Conservation (phyloP, 2,113 vertebrate species). For the Dryoscopus gambensis region DNA sequence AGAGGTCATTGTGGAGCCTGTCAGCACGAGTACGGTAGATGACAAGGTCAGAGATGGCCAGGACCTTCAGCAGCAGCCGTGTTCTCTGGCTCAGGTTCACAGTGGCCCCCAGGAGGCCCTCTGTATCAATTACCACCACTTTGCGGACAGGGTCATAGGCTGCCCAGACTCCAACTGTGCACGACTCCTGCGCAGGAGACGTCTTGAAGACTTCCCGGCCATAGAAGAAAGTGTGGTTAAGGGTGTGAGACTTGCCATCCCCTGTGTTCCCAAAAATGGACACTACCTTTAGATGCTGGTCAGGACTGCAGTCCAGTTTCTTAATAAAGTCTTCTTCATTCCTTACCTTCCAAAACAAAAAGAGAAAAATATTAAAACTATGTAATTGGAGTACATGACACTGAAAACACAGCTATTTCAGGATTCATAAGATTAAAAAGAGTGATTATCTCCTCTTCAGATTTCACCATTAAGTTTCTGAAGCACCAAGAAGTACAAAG, state of each 20-base stretch:
- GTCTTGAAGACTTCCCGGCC: slow-evolving; percentile 97
- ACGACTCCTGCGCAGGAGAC: slow-evolving; percentile 94
- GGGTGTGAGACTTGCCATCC: slow-evolving; percentile 97
- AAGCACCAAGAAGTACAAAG: background rate
- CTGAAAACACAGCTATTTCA: background rate
- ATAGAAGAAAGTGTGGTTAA: slow-evolving; percentile 97
- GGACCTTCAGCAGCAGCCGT: slow-evolving; percentile 92
- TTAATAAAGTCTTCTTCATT: slow-evolving; percentile 90
- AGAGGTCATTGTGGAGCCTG: slow-evolving; percentile 96
- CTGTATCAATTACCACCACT: slow-evolving; percentile 93
- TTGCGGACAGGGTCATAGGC: slow-evolving; percentile 91
- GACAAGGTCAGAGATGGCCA: slow-evolving; percentile 93
- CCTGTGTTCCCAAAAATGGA: slow-evolving; percentile 98
- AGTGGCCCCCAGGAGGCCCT: slow-evolving; percentile 92
- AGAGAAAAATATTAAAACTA: background rate
- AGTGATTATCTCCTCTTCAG: background rate
- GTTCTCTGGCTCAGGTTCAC: slow-evolving; percentile 94
- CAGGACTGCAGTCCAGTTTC: slow-evolving; percentile 85
- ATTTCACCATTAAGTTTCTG: background rate
- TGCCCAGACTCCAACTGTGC: slow-evolving; percentile 96
- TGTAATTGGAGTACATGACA: background rate
- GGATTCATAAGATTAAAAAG: background rate
- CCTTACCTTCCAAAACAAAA: slow-evolving; percentile 77
- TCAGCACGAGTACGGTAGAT: slow-evolving; percentile 97
- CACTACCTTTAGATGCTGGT: slow-evolving; percentile 95